Conservation (phyloP, 2,797 vertebrate genomes). For the Odontamblyopus lacepedii region DNA sequence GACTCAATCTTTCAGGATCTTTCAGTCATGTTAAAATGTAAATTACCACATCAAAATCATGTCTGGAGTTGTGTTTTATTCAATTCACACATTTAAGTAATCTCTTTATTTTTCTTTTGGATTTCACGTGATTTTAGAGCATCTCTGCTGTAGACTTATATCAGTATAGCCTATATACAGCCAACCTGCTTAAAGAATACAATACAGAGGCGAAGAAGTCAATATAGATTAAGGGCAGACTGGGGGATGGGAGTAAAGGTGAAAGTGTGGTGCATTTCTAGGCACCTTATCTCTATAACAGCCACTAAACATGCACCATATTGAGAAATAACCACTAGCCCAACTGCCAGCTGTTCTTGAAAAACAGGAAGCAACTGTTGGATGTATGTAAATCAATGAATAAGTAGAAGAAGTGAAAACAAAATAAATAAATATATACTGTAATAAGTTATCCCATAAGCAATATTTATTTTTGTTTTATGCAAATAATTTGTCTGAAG, state of each 20-base stretch:
- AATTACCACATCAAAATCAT: too few species aligned
- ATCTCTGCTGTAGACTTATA: too few species aligned
- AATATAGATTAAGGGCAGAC: not conserved
- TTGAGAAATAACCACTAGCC: not conserved
- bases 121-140: too few species aligned
- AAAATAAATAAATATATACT: not conserved
- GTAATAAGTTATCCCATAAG: not conserved
- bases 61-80: too few species aligned
- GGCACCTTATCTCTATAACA: not conserved
- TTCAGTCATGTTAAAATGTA: too few species aligned
- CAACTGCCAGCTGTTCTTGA: not conserved
- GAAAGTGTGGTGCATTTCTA: not conserved
- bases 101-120: too few species aligned
- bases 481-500: not conserved
- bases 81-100: too few species aligned
- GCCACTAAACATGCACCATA: not conserved
- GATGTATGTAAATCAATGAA: not conserved
- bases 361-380: conserved; percentile 5
- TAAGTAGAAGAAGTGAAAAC: not conserved
- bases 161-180: too few species aligned
- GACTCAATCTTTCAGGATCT: too few species aligned
- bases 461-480: not conserved
- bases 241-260: not conserved
- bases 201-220: not conserved
- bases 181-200: too few species aligned